These are phyloP conservation scores for Napeogenes sylphis DNA, from an alignment of 2,888 invertebrate species.

Conservation along the genomic window DNA sequence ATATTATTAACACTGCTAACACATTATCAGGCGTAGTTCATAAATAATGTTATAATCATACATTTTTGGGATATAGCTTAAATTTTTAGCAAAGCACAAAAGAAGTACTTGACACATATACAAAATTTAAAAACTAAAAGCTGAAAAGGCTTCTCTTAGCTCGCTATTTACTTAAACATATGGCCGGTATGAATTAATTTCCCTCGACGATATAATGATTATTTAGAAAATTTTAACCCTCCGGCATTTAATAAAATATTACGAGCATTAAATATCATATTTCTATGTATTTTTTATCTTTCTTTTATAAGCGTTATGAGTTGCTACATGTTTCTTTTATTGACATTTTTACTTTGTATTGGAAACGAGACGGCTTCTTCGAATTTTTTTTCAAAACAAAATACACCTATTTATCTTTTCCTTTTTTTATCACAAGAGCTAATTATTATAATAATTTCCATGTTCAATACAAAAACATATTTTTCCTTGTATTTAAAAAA, in stretches of 20 bases:
- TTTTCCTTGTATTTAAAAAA: too few species aligned
- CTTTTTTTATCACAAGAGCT: too few species aligned
- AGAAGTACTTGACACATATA: conserved; percentile 19
- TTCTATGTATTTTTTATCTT: too few species aligned
- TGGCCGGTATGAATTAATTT: not conserved
- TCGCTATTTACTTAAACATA: conserved; percentile 12
- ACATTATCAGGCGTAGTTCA: conserved; percentile 7
- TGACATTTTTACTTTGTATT: not conserved
- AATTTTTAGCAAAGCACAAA: conserved; percentile 13
- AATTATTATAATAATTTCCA: not conserved
- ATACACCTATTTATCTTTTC: not conserved
- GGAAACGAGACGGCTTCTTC: not conserved
- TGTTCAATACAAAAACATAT: too few species aligned
- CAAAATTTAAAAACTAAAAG: conserved; percentile 13
- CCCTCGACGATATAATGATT: not conserved
- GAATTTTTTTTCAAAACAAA: not conserved
- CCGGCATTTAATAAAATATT: too few species aligned
- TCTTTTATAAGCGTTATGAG: not conserved
- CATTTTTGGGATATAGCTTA: conserved; percentile 3
- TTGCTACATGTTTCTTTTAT: not conserved
- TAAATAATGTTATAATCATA: conserved; percentile 5
- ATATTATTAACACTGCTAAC: too few species aligned
- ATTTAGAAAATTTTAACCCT: not conserved
- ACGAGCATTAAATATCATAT: too few species aligned
- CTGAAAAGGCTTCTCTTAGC: conserved; percentile 15